These are phyloP conservation scores for Machimus rusticus DNA, from an alignment of 2,888 invertebrate genomes.

Conservation along the genomic window DNA sequence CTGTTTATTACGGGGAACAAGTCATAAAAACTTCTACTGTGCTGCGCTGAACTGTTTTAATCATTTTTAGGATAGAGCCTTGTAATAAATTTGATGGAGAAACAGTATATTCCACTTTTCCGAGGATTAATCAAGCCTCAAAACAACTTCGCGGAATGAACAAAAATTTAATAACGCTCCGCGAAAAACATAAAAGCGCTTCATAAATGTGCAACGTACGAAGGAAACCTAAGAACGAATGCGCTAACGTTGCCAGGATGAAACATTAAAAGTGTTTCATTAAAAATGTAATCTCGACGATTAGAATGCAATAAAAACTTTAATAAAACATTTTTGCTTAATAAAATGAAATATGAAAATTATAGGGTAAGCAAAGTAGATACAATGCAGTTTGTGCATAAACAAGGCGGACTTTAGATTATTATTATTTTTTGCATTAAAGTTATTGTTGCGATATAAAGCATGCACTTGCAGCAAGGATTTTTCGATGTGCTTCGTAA, in stretches of 20 bases:
- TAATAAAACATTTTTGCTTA: slow-evolving; percentile 30
- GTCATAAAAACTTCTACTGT: background rate
- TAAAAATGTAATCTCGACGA: slow-evolving; percentile 44
- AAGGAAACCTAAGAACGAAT: background rate
- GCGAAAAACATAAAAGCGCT: slow-evolving; percentile 24
- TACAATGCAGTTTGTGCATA: background rate
- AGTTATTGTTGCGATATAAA: background rate
- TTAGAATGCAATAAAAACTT: slow-evolving; percentile 44
- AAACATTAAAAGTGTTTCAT: slow-evolving; percentile 44
- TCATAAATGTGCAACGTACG: slow-evolving; percentile 22
- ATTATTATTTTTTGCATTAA: background rate
- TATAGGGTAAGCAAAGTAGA: background rate
- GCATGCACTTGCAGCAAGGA: background rate
- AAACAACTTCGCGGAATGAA: slow-evolving; percentile 25
- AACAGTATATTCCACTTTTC: background rate
- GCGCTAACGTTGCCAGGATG: background rate
- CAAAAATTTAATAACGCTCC: slow-evolving; percentile 27
- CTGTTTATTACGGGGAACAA: background rate
- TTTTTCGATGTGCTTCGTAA: background rate
- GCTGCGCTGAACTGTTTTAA: background rate
- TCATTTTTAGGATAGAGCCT: background rate
- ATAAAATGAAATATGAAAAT: slow-evolving; percentile 33
- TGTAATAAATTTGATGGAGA: background rate
- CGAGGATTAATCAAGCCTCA: slow-evolving; percentile 4
- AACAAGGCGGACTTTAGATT: background rate